Evolutionary conservation across 2,888 invertebrate species (phyloP).

Genomic region (Trichopoda pennipes): DNA sequence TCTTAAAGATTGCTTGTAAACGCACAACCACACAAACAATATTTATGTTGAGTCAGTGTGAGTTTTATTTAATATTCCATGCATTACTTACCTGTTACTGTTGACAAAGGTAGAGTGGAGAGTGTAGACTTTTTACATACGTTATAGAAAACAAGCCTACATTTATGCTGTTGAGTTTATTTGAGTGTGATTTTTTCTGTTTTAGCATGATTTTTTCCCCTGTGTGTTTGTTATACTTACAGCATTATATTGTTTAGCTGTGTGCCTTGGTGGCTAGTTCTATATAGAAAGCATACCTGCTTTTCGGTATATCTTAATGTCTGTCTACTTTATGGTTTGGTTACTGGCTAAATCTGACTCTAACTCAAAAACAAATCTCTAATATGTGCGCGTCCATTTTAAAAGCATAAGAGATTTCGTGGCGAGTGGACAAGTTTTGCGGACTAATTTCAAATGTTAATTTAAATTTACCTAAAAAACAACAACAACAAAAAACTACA

Average conservation of each 20-base stretch:
- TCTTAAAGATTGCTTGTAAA: too few relatives aligned
- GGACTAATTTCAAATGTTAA: constrained; percentile 71
- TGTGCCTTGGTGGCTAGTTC: constrained; percentile 16
- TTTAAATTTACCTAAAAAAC: constrained; percentile 30
- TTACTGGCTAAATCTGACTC: constrained; percentile 68
- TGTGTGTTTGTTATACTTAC: constrained; percentile 16
- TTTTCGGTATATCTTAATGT: constrained; percentile 40
- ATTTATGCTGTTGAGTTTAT: constrained; percentile 46
- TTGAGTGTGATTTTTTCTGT: constrained; percentile 41
- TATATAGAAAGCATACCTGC: constrained; percentile 13
- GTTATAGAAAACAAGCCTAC: constrained; percentile 1
- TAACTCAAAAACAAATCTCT: constrained; percentile 54
- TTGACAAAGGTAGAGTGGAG: constrained; percentile 33
- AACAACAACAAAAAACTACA: constrained; percentile 31
- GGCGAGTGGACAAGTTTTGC: constrained; percentile 80
- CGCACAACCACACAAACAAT: neutral
- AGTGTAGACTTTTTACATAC: constrained; percentile 33
- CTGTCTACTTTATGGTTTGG: constrained; percentile 57
- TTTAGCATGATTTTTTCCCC: constrained; percentile 30
- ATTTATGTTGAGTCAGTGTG: neutral
- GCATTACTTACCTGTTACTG: constrained; percentile 47
- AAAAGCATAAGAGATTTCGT: constrained; percentile 80
- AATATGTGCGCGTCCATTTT: constrained; percentile 76
- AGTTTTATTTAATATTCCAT: neutral
- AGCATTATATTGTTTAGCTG: constrained; percentile 5